Percentiles rank a stretch among this genome's conserved stretches.
Evolutionary conservation across 1,140 invertebrate species (phyloP).

Genomic region (Ditylenchus dipsaci): DNA sequence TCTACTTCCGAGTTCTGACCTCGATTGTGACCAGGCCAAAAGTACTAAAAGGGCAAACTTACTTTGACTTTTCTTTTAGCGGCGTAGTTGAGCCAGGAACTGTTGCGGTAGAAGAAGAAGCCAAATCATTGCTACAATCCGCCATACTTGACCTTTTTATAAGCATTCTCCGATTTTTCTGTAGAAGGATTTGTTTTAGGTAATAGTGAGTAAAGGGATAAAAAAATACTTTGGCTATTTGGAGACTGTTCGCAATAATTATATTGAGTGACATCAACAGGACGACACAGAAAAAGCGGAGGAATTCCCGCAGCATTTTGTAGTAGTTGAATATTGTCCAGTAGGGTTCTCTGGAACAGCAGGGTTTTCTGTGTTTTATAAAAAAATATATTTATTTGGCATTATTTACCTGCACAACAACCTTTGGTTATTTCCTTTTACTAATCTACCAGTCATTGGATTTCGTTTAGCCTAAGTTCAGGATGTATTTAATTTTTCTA

Average conservation of each 20-base stretch:
- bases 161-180: constrained; percentile 44
- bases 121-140: background rate
- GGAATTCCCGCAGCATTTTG: constrained; percentile 45
- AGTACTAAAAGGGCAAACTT: background rate
- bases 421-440: constrained; percentile 18
- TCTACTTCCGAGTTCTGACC: no score
- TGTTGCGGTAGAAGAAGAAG: background rate
- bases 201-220: no score
- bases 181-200: constrained; percentile 14
- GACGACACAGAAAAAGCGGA: constrained; percentile 49
- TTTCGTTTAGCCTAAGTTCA: constrained; percentile 5
- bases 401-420: constrained; percentile 18
- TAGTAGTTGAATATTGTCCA: constrained; percentile 52
- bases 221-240: constrained; percentile 44
- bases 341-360: constrained; percentile 48
- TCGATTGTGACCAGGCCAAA: no score
- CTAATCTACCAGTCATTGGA: constrained; percentile 5
- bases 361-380: no score
- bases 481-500: no score
- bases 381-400: constrained; percentile 14
- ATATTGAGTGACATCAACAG: constrained; percentile 45
- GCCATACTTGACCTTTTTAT: constrained; percentile 43
- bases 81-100: background rate
- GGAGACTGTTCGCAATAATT: constrained; percentile 46
- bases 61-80: constrained; percentile 7